phyloP scores from a whole-genome alignment of 1,140 invertebrate genomes.

The Eumaeus atala region DNA sequence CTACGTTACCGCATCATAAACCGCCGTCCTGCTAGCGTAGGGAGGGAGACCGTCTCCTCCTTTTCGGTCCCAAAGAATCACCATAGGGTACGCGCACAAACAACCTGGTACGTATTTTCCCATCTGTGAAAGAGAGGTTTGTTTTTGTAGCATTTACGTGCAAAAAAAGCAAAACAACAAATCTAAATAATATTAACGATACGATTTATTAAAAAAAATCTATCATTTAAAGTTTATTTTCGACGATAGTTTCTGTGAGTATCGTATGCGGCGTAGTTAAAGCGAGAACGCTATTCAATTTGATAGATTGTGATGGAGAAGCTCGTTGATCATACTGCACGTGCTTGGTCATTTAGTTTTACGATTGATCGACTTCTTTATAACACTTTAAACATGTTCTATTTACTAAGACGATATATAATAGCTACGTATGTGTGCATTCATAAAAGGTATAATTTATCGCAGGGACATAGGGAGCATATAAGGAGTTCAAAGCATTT shows the following conservation, averaged over 20 bases:
- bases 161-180: too few species aligned
- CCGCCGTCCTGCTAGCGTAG: too few species aligned
- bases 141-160: too few species aligned
- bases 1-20: too few species aligned
- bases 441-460: not conserved
- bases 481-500: too few species aligned
- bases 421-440: not conserved
- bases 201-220: not conserved
- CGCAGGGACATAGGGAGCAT: not conserved
- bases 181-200: too few species aligned
- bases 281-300: constrained; percentile 28
- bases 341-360: constrained; percentile 55
- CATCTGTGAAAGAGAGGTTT: too few species aligned
- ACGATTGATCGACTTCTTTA: constrained; percentile 28
- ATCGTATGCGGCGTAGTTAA: constrained; percentile 34
- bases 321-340: constrained; percentile 60
- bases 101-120: too few species aligned
- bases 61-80: too few species aligned
- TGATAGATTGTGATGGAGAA: constrained; percentile 67
- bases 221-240: not conserved
- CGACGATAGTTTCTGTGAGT: constrained; percentile 11
- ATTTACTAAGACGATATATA: not conserved
- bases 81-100: too few species aligned
- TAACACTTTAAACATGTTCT: constrained; percentile 15
- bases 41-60: too few species aligned